phyloP scores from a whole-genome alignment of 2,113 vertebrate species.

The Macrotus californicus region DNA sequence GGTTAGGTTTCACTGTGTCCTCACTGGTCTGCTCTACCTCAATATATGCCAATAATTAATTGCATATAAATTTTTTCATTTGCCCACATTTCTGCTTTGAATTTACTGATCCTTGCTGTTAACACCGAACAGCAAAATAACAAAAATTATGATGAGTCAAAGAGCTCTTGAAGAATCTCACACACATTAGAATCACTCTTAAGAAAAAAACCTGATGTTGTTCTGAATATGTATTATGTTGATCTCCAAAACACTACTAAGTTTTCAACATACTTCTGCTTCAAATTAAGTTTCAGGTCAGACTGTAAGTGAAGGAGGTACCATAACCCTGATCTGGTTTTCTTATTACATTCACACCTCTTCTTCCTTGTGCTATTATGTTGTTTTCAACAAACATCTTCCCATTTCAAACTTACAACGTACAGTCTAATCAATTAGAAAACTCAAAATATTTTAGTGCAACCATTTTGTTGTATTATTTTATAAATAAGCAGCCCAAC shows the following conservation, averaged over 20 bases:
- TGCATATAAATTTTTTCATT: background rate
- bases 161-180: background rate
- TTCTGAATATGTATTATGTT: background rate
- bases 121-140: constrained; percentile 1
- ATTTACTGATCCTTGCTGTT: background rate
- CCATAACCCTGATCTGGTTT: background rate
- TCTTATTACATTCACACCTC: background rate
- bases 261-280: background rate
- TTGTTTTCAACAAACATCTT: background rate
- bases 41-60: constrained; percentile 37
- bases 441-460: background rate
- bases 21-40: background rate
- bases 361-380: background rate
- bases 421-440: background rate
- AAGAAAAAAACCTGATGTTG: background rate
- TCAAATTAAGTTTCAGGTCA: background rate
- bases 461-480: background rate
- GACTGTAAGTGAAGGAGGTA: background rate
- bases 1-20: background rate
- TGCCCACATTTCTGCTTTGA: background rate
- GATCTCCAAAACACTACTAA: background rate
- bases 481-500: background rate
- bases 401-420: background rate
- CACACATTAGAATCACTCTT: background rate
- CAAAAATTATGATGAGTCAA: background rate